Evolutionary conservation across 2,888 invertebrate genomes (phyloP).

Genomic region (Cartodere bifasciata): DNA sequence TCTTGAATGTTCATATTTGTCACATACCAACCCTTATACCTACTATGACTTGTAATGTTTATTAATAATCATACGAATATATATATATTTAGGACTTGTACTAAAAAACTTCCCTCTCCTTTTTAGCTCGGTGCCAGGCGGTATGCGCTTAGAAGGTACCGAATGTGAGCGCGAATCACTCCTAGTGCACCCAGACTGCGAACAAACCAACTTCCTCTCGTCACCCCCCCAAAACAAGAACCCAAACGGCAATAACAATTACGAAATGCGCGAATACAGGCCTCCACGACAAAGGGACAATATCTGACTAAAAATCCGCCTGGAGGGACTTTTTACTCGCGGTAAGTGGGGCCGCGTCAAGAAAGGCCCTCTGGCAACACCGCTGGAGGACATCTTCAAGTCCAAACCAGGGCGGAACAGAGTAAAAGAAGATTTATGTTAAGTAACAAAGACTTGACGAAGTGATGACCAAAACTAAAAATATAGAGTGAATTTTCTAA

Average conservation of each 20-base stretch:
- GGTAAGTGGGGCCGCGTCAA: constrained; percentile 36
- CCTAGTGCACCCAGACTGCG: constrained; percentile 41
- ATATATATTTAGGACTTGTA: too few relatives aligned
- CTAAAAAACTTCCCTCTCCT: too few relatives aligned
- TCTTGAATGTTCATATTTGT: too few relatives aligned
- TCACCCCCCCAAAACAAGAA: constrained; percentile 38
- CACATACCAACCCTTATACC: too few relatives aligned
- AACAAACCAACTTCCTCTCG: constrained; percentile 35
- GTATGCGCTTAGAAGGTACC: constrained; percentile 31
- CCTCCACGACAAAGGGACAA: constrained; percentile 37
- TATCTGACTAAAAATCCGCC: constrained; percentile 66
- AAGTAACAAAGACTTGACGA: constrained; percentile 23
- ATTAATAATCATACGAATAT: too few relatives aligned
- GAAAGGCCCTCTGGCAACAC: constrained; percentile 37
- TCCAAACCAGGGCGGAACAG: constrained; percentile 30
- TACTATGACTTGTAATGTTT: too few relatives aligned
- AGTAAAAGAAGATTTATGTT: constrained; percentile 29
- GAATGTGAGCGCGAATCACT: constrained; percentile 48
- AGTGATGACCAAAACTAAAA: too few relatives aligned
- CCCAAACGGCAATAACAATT: constrained; percentile 66
- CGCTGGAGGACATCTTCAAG: constrained; percentile 36
- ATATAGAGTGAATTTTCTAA: too few relatives aligned
- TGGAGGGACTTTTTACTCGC: constrained; percentile 56
- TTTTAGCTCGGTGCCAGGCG: constrained; percentile 46
- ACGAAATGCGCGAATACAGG: constrained; percentile 65